Conservation (phyloP, 2,113 vertebrate species). For the Leptocoma aspasia region DNA sequence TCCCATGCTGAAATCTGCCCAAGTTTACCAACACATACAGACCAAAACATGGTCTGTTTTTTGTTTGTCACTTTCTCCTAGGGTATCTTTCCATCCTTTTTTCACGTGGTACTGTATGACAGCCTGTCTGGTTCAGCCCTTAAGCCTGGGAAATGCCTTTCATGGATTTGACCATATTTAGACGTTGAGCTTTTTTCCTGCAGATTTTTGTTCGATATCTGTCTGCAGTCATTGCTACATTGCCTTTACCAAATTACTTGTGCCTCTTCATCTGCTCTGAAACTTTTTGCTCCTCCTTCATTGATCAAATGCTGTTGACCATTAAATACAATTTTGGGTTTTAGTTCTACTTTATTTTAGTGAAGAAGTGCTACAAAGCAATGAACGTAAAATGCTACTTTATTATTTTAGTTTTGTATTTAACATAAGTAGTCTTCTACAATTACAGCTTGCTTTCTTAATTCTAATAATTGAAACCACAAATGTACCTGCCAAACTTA, state of each 20-base stretch:
- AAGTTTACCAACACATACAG: not conserved
- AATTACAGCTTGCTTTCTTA: not conserved
- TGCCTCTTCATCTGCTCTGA: not conserved
- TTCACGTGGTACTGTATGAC: not conserved
- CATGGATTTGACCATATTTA: not conserved
- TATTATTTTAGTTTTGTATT: not conserved
- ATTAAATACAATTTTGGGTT: not conserved
- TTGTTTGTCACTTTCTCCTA: not conserved
- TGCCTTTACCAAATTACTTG: not conserved
- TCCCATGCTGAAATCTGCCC: not conserved
- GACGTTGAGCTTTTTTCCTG: not conserved
- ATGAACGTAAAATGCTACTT: not conserved
- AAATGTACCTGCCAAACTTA: not conserved
- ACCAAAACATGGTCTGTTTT: not conserved
- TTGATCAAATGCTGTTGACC: not conserved
- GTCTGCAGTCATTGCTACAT: rapidly evolving
- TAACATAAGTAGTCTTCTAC: not conserved
- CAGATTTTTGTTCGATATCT: not conserved
- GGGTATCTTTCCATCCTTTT: not conserved
- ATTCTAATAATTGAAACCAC: not conserved
- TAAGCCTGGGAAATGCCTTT: not conserved
- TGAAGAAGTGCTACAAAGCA: not conserved
- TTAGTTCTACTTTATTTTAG: not conserved
- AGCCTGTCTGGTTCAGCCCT: not conserved
- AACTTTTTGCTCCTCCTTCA: not conserved